Conservation (phyloP, 2,113 vertebrate species). For the Genyomyrus donnyi region DNA sequence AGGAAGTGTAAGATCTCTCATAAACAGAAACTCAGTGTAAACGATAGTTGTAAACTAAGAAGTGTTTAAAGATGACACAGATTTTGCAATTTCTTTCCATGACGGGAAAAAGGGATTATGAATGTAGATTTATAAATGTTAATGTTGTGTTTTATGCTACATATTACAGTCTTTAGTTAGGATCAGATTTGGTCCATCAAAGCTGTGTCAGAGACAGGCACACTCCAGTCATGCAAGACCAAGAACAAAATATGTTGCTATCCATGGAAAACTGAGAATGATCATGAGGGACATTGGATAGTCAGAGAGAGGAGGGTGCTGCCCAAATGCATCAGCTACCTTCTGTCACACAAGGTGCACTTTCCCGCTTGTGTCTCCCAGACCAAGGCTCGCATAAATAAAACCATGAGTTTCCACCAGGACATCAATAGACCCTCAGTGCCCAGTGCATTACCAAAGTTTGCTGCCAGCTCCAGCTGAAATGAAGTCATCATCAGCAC, state of each 20-base stretch:
- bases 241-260: background rate
- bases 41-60: background rate
- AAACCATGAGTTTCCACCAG: background rate
- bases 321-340: background rate
- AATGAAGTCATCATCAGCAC: constrained; percentile 13
- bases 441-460: background rate
- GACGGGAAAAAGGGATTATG: background rate
- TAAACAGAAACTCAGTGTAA: background rate
- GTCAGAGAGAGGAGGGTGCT: background rate
- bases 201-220: background rate
- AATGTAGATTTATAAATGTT: background rate
- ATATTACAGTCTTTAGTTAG: background rate
- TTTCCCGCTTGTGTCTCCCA: background rate
- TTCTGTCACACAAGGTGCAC: constrained; percentile 2
- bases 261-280: background rate
- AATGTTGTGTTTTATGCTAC: background rate
- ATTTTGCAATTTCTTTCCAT: background rate
- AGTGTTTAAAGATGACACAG: background rate
- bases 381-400: constrained; percentile 5
- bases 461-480: background rate
- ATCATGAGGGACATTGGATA: background rate
- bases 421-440: constrained; percentile 21
- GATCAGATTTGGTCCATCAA: background rate
- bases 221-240: background rate
- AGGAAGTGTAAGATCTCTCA: background rate